These are phyloP conservation scores for Phalacrocorax aristotelis DNA, from an alignment of 2,113 vertebrate genomes.

Conservation along the genomic window DNA sequence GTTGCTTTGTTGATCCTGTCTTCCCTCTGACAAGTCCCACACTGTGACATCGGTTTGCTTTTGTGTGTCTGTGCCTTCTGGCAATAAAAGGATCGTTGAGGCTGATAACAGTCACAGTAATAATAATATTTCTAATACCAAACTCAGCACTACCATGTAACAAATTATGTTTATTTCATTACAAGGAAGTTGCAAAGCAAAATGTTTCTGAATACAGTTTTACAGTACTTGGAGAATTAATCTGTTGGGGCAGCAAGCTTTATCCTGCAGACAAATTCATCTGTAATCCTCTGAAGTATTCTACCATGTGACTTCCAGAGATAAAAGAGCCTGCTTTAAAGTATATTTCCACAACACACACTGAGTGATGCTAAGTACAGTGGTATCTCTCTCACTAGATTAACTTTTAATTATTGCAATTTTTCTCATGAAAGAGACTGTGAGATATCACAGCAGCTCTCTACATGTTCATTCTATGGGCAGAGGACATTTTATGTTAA, in stretches of 20 bases:
- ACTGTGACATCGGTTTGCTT: background rate
- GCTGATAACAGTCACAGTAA: background rate
- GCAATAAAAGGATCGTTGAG: background rate
- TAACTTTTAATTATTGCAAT: slow-evolving; percentile 55
- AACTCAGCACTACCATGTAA: background rate
- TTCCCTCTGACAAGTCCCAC: background rate
- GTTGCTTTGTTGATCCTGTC: background rate
- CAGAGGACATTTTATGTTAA: slow-evolving; percentile 39
- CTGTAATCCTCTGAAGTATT: slow-evolving; percentile 57
- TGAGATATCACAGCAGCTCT: background rate
- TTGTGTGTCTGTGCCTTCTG: background rate
- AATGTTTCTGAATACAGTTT: background rate
- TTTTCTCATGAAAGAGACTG: slow-evolving; percentile 29
- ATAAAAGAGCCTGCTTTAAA: slow-evolving; percentile 45
- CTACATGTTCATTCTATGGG: background rate
- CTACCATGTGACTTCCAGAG: slow-evolving; percentile 43
- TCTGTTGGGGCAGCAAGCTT: slow-evolving; percentile 34
- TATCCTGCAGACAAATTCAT: slow-evolving; percentile 38
- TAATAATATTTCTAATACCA: background rate
- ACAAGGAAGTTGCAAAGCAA: background rate
- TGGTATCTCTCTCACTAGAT: slow-evolving; percentile 34
- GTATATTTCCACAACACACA: slow-evolving; percentile 18
- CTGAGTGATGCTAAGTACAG: background rate
- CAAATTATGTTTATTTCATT: background rate
- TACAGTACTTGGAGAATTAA: slow-evolving; percentile 11